These are phyloP conservation scores for Solea senegalensis DNA, from an alignment of 2,113 vertebrate genomes.

Conservation along the genomic window DNA sequence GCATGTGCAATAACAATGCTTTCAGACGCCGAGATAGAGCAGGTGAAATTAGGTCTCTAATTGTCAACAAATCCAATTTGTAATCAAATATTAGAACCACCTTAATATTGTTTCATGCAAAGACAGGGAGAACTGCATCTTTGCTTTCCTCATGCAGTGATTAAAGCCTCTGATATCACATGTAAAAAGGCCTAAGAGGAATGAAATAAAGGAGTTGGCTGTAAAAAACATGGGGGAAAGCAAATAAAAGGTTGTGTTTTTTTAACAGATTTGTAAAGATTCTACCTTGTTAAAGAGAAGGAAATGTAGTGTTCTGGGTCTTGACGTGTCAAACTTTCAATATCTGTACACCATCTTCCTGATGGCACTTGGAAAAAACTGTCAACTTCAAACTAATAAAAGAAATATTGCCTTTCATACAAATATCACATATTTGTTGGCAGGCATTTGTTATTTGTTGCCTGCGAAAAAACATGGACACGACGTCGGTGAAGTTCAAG, in stretches of 20 bases:
- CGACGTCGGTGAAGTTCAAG: slow-evolving; percentile 29
- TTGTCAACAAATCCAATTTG: not conserved
- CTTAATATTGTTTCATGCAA: not conserved
- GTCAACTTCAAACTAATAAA: no score
- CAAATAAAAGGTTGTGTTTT: no score
- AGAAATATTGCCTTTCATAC: no score
- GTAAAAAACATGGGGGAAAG: not conserved
- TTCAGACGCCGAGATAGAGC: not conserved
- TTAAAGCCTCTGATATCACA: slow-evolving; percentile 26
- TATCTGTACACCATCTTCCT: no score
- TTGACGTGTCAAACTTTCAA: no score
- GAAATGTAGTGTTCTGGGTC: no score
- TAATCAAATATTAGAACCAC: not conserved
- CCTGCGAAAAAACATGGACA: slow-evolving; percentile 8
- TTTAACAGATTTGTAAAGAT: no score
- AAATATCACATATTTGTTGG: not conserved
- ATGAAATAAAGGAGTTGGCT: not conserved
- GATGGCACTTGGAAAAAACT: no score
- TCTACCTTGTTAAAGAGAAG: no score
- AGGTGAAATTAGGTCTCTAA: not conserved
- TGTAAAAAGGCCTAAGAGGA: not conserved
- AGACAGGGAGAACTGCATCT: not conserved
- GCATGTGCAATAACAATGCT: not conserved
- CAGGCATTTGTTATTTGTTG: not conserved
- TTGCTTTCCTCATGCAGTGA: slow-evolving; percentile 42